Percentiles rank a stretch among this genome's conserved stretches.
Conservation (phyloP, 2,113 vertebrate genomes). For the Gallinago undulata region DNA sequence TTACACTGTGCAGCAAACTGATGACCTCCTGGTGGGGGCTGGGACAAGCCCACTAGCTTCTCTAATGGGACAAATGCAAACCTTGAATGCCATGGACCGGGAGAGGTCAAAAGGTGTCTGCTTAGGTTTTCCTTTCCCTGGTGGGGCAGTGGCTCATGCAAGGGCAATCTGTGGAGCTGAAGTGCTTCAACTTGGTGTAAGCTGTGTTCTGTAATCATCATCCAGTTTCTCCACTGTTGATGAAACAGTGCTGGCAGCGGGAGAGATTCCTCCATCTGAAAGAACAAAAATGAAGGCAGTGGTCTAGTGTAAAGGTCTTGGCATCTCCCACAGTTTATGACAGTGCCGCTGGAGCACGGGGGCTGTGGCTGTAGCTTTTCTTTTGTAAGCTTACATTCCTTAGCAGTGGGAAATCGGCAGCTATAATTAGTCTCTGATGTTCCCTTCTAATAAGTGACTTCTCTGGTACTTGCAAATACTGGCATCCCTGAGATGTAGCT, state of each 20-base stretch:
- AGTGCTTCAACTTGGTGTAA: background rate
- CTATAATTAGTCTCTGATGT: slow-evolving; percentile 54
- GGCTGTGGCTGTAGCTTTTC: background rate
- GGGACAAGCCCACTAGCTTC: background rate
- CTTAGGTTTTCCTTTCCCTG: background rate
- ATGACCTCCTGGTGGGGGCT: background rate
- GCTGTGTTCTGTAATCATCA: accelerated
- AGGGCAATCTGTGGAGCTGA: background rate
- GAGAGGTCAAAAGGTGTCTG: background rate
- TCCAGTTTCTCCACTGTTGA: background rate
- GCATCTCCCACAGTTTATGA: slow-evolving; percentile 43
- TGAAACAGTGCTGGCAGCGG: background rate
- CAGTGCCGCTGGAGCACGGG: background rate
- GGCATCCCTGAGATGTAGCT: background rate
- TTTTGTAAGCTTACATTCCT: slow-evolving; percentile 44
- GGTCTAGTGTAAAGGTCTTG: slow-evolving; percentile 53
- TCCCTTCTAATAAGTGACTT: slow-evolving; percentile 41
- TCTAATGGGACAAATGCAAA: background rate
- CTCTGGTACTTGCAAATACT: background rate
- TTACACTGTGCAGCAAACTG: background rate
- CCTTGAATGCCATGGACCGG: background rate
- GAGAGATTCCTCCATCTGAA: background rate
- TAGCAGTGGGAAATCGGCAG: slow-evolving; percentile 31
- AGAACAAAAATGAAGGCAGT: background rate
- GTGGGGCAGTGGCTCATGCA: background rate